Evolutionary conservation across 2,113 vertebrate genomes (phyloP).

Genomic region (Gracilinanus agilis): DNA sequence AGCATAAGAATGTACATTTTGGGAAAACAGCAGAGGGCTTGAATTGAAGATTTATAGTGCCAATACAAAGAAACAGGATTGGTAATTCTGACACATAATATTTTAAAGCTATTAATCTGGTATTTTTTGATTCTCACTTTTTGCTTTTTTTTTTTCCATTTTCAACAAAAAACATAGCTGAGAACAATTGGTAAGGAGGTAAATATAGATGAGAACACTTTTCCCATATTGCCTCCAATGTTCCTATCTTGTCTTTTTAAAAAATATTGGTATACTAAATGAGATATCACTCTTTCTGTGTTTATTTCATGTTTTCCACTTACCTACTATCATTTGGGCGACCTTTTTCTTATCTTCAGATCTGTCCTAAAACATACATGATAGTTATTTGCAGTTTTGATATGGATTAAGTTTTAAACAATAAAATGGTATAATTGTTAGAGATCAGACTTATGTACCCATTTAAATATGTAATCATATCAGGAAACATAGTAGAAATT

Average conservation of each 20-base stretch:
- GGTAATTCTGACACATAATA: neutral
- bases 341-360: slow-evolving; percentile 98
- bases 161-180: neutral
- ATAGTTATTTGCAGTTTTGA: neutral
- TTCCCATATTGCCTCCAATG: neutral
- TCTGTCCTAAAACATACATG: slow-evolving; percentile 88
- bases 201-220: neutral
- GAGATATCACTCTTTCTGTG: neutral
- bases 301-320: slow-evolving; percentile 46
- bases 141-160: neutral
- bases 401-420: neutral
- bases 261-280: neutral
- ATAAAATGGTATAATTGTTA: neutral
- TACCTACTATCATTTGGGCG: slow-evolving; percentile 93
- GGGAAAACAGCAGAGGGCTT: neutral
- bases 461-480: neutral
- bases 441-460: rapidly evolving
- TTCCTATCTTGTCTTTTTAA: neutral
- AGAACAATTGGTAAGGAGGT: neutral
- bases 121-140: neutral
- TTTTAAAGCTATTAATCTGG: neutral
- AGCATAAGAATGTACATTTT: too few relatives aligned
- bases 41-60: neutral
- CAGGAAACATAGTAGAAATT: neutral
- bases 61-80: neutral